Conservation (phyloP, 2,113 vertebrate species). For the Hemibagrus wyckioides region DNA sequence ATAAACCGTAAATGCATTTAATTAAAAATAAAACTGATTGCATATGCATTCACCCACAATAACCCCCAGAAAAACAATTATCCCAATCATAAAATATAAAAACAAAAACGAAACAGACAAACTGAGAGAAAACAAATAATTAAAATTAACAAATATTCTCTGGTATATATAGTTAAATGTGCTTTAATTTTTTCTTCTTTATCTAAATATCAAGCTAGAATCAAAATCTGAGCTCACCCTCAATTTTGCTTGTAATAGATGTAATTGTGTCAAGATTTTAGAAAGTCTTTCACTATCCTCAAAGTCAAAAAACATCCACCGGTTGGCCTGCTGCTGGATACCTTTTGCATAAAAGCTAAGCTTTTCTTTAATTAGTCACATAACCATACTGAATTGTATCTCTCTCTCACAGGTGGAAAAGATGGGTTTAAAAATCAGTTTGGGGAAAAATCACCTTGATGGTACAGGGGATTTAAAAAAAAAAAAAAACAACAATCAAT, state of each 20-base stretch:
- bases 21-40: slow-evolving; percentile 75
- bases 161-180: slow-evolving; percentile 77
- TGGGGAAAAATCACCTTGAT: not conserved
- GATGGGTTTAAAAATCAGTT: slow-evolving; percentile 27
- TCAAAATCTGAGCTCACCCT: slow-evolving; percentile 59
- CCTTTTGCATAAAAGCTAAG: not conserved
- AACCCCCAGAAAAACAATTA: slow-evolving; percentile 68
- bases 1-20: slow-evolving; percentile 66
- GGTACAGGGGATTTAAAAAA: not conserved
- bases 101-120: slow-evolving; percentile 57
- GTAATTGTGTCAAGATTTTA: slow-evolving; percentile 33
- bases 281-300: slow-evolving; percentile 43
- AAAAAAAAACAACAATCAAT: not conserved
- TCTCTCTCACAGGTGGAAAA: not conserved
- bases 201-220: slow-evolving; percentile 60
- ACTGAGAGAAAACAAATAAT: slow-evolving; percentile 57
- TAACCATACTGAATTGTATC: slow-evolving; percentile 23
- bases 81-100: slow-evolving; percentile 71
- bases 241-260: slow-evolving; percentile 55
- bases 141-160: slow-evolving; percentile 78
- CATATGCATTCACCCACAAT: slow-evolving; percentile 76
- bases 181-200: slow-evolving; percentile 70
- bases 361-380: not conserved
- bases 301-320: slow-evolving; percentile 17
- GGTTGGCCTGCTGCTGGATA: slow-evolving; percentile 6